Evolutionary conservation across 2,113 vertebrate species (phyloP), one percentile per base, ranked within the genome.

Genomic region (Vidua macroura): DNA sequence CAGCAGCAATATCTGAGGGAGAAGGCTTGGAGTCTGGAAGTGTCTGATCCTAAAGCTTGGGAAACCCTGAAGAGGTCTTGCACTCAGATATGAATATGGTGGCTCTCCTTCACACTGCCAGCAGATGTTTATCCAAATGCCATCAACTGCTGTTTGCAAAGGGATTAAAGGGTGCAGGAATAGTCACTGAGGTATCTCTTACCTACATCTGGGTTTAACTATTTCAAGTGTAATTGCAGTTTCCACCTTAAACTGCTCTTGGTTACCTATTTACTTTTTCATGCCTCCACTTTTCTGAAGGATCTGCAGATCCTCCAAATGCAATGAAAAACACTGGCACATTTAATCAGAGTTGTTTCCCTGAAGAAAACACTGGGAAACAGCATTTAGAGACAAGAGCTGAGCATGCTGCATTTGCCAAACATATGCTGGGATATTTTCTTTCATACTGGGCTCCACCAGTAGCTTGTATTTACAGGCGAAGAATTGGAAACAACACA

Each of bases 381-480:
- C 8, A 19, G 51, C 77, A 58, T 83, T 78, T 67, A 68, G 68
- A 86, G 76, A 83, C n/a, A 64, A 80, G 48, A 84, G 39, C 52
- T 59, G 52, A 77, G 39, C 37, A 3, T 25, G 43, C 59, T 70
- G 46, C 55, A 9, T 72, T 96, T 95, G 56, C 69, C 3, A 6
- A 11, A 77, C 73, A 78, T 81, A 86, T 96, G 86, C 73, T 92
- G 80, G 43, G 39, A 67, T 91, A 74, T 82, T 95, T 89, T 91
- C 80, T 81, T 95, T 92, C 83, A n/a, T 92, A 51, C 24, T 83
- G 35, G 39, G 13, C 56, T 91, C 49, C 62, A 82, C n/a, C 56
- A 72, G 73, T 86, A 92, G 43, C 44, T 84, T 89, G 55, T 86
- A 84, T 95, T 91, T 91, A 76, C 48, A 91, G 89, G 48, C 3